Conservation (phyloP, 37 sponge, comb jelly and placozoan genomes). For the Cliona cf. orientalis region DNA sequence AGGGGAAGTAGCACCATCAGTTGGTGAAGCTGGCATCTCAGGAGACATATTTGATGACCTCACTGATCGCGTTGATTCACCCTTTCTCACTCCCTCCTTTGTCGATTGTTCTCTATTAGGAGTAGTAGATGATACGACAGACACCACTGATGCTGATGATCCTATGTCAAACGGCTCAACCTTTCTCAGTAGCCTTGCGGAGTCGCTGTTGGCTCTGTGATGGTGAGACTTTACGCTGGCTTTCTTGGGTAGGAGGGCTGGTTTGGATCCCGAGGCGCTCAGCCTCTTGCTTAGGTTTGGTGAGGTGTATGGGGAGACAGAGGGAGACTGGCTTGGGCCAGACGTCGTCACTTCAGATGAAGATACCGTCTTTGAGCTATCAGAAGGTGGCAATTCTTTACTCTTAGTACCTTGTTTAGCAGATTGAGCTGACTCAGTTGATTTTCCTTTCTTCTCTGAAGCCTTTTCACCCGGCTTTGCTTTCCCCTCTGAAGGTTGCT, state of each 20-base stretch:
- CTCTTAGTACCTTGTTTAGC: neutral
- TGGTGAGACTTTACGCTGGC: no score
- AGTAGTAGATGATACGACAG: neutral
- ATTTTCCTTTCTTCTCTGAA: no score
- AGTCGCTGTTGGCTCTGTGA: no score
- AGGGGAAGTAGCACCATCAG: neutral
- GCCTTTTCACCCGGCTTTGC: neutral
- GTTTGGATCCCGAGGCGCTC: no score
- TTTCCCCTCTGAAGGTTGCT: neutral
- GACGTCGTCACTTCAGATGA: constrained; percentile 15
- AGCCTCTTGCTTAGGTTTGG: constrained; percentile 6
- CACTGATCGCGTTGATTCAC: no score
- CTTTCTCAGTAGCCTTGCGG: no score
- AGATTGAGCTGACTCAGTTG: neutral
- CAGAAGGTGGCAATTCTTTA: neutral
- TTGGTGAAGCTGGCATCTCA: neutral
- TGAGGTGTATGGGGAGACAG: constrained; percentile 7
- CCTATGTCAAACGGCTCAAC: no score
- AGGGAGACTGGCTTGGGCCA: constrained; percentile 37
- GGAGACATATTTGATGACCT: no score
- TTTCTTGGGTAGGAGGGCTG: no score
- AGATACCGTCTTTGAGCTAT: constrained; percentile 17
- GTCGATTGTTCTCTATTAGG: neutral
- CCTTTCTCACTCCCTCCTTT: no score
- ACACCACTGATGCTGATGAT: no score